These are phyloP conservation scores for Ophion ellenae DNA, from an alignment of 2,888 invertebrate genomes.

Conservation along the genomic window DNA sequence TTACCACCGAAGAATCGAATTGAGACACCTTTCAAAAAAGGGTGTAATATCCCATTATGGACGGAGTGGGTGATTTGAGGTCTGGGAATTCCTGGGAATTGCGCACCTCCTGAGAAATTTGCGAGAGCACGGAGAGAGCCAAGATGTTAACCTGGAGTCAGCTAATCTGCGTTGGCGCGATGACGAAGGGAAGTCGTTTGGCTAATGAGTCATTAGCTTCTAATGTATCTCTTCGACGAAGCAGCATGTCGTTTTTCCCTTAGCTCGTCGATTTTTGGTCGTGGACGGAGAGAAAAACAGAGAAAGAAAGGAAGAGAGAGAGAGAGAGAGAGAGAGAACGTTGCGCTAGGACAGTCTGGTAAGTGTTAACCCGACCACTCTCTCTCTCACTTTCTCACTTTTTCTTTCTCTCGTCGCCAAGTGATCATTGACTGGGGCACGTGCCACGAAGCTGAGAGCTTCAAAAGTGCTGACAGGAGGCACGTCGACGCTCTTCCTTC, in stretches of 20 bases:
- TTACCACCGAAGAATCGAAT: too few relatives aligned
- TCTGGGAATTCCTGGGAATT: too few relatives aligned
- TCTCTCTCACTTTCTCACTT: constrained; percentile 1
- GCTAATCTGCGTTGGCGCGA: constrained; percentile 22
- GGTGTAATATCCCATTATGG: too few relatives aligned
- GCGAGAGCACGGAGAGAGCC: neutral
- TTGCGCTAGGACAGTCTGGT: constrained; percentile 48
- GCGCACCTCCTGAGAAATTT: neutral
- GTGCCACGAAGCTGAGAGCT: constrained; percentile 59
- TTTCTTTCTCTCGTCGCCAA: constrained; percentile 21
- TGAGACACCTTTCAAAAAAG: too few relatives aligned
- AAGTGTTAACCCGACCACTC: constrained; percentile 8
- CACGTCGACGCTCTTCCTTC: constrained; percentile 47
- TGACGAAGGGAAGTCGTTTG: constrained; percentile 10
- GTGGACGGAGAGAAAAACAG: neutral
- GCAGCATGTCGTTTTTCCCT: constrained; percentile 16
- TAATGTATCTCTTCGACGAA: constrained; percentile 41
- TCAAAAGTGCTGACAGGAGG: constrained; percentile 64
- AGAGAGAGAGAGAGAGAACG: constrained; percentile 13
- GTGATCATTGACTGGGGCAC: constrained; percentile 61
- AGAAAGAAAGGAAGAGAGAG: too few relatives aligned
- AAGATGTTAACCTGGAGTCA: constrained; percentile 22
- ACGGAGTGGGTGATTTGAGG: too few relatives aligned
- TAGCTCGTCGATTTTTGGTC: constrained; percentile 17
- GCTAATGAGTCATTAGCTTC: constrained; percentile 60